Percentiles rank a stretch among this genome's conserved stretches.
Evolutionary conservation across 92 coral and sea anemone species (phyloP).

Genomic region (Heteractis magnifica): DNA sequence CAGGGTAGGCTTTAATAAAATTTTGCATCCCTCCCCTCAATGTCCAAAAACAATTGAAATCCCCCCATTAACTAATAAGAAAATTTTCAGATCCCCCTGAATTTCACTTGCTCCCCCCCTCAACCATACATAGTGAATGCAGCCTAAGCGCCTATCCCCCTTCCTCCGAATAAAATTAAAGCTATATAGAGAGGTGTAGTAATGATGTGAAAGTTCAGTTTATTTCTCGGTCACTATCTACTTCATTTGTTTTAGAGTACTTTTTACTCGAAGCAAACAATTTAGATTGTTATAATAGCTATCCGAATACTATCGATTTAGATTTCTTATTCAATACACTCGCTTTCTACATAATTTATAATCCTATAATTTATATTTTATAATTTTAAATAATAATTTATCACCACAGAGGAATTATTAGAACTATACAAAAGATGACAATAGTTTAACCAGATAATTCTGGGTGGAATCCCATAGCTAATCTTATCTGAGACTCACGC

Average conservation of each 20-base stretch:
- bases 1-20: no score
- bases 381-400: background rate
- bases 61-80: no score
- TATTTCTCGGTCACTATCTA: background rate
- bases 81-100: no score
- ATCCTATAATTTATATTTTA: background rate
- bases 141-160: no score
- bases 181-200: no score
- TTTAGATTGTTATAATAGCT: background rate
- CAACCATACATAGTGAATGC: no score
- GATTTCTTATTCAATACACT: background rate
- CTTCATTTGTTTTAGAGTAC: background rate
- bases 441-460: background rate
- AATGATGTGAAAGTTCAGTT: background rate
- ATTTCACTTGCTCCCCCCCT: no score
- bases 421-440: background rate
- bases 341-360: background rate
- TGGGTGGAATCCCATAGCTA: no score
- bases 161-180: no score
- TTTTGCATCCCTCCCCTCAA: no score
- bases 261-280: background rate
- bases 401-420: background rate
- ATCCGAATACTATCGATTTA: background rate
- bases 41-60: no score
- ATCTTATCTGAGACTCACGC: no score